These are phyloP conservation scores for Mormyrus hasselquistii DNA, from an alignment of 2,797 vertebrate species.

Conservation along the genomic window DNA sequence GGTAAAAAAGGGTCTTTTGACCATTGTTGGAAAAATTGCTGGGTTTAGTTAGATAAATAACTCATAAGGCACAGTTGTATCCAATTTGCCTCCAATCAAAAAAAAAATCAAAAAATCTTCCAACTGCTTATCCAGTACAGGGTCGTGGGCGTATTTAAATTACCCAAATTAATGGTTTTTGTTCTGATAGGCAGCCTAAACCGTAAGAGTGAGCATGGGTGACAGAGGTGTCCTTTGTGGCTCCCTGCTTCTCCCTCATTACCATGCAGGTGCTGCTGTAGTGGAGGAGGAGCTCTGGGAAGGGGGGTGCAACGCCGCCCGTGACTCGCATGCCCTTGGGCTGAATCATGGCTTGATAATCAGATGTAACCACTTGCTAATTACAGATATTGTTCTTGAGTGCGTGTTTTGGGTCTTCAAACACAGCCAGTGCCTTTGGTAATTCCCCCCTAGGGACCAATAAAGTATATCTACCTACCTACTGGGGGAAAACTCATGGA, in stretches of 20 bases:
- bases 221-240: not conserved
- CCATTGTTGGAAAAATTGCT: not conserved
- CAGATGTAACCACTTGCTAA: conserved; percentile 17
- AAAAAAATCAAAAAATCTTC: not conserved
- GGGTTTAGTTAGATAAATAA: not conserved
- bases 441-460: not conserved
- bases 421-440: not conserved
- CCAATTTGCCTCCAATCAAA: not conserved
- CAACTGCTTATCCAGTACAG: not conserved
- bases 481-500: not conserved
- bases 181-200: not conserved
- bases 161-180: not conserved
- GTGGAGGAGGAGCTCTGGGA: conserved; percentile 12
- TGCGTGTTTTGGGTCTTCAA: not conserved
- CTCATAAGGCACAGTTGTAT: not conserved
- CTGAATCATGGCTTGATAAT: not conserved
- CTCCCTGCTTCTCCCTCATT: not conserved
- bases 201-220: not conserved
- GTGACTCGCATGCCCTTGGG: conserved; percentile 7
- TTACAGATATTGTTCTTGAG: conserved; percentile 13
- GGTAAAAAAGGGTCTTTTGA: not conserved
- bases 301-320: conserved; percentile 18
- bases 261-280: not conserved
- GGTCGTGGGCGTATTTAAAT: not conserved
- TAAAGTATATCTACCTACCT: not conserved